Base-by-base conservation (phyloP, 1,140 invertebrate species). In the Teleogryllus occipitalis region DNA sequence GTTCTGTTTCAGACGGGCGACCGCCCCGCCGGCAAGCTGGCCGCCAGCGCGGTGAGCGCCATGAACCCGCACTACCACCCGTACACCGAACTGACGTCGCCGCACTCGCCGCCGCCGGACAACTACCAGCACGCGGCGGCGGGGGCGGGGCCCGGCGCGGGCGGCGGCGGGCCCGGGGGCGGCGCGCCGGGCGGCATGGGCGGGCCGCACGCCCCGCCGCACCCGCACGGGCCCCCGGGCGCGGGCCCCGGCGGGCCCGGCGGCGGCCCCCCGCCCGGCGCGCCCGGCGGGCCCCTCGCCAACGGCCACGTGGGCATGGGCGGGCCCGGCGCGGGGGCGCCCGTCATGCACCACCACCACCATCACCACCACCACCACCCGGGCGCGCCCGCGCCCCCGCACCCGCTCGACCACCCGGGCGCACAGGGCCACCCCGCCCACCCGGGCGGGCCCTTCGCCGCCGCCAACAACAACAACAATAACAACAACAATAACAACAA, bases 1-100 rank as follows among this genome's bases (percentile, higher is more conserved):
- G 54, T 65, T 65, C 5, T 77, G 76, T 77, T 77, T 39, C 76
- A 77, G 76, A 77, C 48, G 46, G 15, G 76, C 48, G 76, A 77
- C 15, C 78, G 54, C 7, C 18, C 27, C 21, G 46, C 76, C 79
- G 75, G 14, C 79, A 80, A 80, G 79, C 79, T 80, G 80, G 80
- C 80, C 27, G 80, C 80, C 65, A 74, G 77, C 21, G 65, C 80
- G 7, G 80, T 81, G 15, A 86, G 87, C 27, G 86, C 85, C 84
- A 88, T 88, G 87, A 88, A 88, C 86, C 87, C 87, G 82, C 85
- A 86, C 83, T 86, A 86, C 82, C 85, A 85, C 82, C 84, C 85
- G 78, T 86, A 86, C 80, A 83, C 85, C 54, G 83, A 85, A 82
- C 84, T 84, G 82, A 87, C 87, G 83, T 86, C 87, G 81, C 86